phyloP scores from a whole-genome alignment of 2,888 invertebrate species.

The Acholoe squamosa region DNA sequence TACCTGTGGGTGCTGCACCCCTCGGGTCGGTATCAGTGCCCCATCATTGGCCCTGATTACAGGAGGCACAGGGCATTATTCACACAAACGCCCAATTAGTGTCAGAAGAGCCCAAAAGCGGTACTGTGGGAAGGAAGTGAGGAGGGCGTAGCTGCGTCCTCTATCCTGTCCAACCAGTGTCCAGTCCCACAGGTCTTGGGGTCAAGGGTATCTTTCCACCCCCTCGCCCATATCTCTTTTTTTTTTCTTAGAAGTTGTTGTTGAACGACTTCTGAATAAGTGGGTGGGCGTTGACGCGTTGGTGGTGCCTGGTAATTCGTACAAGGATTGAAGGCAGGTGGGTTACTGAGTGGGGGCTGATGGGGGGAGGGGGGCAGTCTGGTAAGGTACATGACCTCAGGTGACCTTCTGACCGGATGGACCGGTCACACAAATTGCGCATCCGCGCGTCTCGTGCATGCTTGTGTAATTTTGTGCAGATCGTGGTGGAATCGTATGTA shows the following conservation, averaged over 20 bases:
- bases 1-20: not conserved
- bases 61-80: not conserved
- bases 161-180: not conserved
- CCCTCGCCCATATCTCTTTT: no score
- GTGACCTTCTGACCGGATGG: not conserved
- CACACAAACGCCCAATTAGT: not conserved
- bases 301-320: not conserved
- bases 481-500: not conserved
- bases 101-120: not conserved
- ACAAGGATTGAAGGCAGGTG: not conserved
- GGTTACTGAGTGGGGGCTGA: not conserved
- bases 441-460: not conserved
- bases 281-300: not conserved
- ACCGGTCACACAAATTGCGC: not conserved
- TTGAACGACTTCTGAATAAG: no score
- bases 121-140: no score
- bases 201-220: not conserved
- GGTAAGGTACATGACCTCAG: constrained; percentile 7
- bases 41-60: not conserved
- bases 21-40: not conserved
- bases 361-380: not conserved
- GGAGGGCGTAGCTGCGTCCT: not conserved
- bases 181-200: not conserved
- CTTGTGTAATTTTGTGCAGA: not conserved
- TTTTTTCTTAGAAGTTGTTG: no score